Conservation (phyloP, 2,113 vertebrate genomes). For the Natator depressus region DNA sequence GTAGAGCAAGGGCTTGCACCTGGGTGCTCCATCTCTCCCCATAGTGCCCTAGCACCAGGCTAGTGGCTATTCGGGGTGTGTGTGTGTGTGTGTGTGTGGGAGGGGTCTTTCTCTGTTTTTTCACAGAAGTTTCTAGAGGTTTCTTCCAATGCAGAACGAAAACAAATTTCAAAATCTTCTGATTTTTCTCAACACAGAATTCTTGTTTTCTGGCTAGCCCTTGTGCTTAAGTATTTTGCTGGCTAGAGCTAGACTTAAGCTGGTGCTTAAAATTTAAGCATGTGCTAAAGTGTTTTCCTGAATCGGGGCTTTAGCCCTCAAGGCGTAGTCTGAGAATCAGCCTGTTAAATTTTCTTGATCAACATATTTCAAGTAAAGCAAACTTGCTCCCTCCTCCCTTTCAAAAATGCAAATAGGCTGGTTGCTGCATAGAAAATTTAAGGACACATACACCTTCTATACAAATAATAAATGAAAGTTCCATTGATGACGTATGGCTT, state of each 20-base stretch:
- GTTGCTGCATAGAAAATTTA: not conserved
- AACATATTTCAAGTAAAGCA: not conserved
- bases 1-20: not conserved
- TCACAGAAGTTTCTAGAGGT: not conserved
- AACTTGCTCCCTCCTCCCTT: not conserved
- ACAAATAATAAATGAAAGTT: slow-evolving; percentile 19
- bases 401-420: not conserved
- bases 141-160: not conserved
- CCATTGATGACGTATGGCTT: not conserved
- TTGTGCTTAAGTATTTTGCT: not conserved
- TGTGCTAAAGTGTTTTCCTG: not conserved
- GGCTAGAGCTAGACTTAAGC: not conserved
- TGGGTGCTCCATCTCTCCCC: not conserved
- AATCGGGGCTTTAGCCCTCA: not conserved
- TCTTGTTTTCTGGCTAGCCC: not conserved
- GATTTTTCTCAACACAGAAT: not conserved
- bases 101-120: not conserved
- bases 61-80: not conserved
- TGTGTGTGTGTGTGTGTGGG: not conserved
- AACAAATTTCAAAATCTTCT: not conserved
- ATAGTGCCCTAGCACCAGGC: not conserved
- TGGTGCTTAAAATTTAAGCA: not conserved
- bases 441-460: not conserved
- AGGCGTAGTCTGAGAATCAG: not conserved
- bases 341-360: not conserved